Evolutionary conservation across 2,888 invertebrate species (phyloP).

Genomic region (Pristionchus entomophagus): DNA sequence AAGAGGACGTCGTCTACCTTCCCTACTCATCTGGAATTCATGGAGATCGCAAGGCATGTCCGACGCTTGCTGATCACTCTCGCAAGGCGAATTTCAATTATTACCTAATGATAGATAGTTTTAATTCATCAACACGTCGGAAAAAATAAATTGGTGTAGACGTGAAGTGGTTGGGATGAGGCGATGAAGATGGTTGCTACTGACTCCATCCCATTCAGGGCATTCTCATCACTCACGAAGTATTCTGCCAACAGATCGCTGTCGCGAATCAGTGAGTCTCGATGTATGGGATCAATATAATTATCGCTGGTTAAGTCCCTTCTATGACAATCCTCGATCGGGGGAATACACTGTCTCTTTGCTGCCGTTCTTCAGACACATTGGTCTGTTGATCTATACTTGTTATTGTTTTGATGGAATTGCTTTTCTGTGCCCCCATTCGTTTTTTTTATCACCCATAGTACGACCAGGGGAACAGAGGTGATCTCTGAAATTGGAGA

Average conservation of each 20-base stretch:
- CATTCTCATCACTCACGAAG: slow-evolving; percentile 37
- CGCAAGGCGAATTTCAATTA: not conserved
- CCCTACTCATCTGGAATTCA: slow-evolving; percentile 59
- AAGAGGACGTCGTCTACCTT: slow-evolving; percentile 54
- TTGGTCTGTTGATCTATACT: not conserved
- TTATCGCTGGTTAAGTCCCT: not conserved
- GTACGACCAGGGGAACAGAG: too few relatives aligned
- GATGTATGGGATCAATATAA: not conserved
- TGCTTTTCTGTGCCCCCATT: too few relatives aligned
- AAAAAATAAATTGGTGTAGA: too few relatives aligned
- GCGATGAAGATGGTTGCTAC: not conserved
- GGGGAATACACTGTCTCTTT: slow-evolving; percentile 32
- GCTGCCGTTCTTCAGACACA: slow-evolving; percentile 24
- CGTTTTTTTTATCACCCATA: too few relatives aligned
- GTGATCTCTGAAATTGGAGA: too few relatives aligned
- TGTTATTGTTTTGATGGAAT: too few relatives aligned
- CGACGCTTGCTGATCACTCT: not conserved
- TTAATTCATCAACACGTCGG: too few relatives aligned
- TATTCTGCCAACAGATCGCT: slow-evolving; percentile 31
- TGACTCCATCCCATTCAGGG: slow-evolving; percentile 10
- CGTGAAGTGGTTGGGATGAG: too few relatives aligned
- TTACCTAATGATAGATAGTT: too few relatives aligned
- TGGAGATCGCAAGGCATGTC: slow-evolving; percentile 53
- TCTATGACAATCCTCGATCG: slow-evolving; percentile 37
- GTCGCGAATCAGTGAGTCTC: slow-evolving; percentile 35